Percentiles rank a stretch among this genome's conserved stretches.
Evolutionary conservation across 2,888 invertebrate genomes (phyloP).

Genomic region (Eudasyphora cyanicolor): DNA sequence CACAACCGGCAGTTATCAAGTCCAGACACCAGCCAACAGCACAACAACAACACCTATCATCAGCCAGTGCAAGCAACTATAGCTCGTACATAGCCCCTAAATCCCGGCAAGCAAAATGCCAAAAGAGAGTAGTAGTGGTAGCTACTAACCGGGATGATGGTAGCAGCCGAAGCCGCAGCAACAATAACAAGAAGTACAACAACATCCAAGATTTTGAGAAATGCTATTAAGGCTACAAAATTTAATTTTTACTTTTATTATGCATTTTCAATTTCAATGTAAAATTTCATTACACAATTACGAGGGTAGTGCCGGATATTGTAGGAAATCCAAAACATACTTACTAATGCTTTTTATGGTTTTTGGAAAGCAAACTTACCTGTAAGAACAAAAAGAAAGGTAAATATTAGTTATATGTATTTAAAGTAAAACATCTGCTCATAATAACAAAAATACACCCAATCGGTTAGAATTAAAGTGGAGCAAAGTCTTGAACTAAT

Average conservation of each 20-base stretch:
- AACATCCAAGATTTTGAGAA: neutral
- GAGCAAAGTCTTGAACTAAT: no score
- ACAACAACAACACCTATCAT: neutral
- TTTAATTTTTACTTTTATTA: constrained; percentile 19
- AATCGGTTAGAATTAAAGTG: no score
- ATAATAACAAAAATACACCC: no score
- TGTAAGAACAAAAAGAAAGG: no score
- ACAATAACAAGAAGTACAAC: neutral
- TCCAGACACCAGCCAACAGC: neutral
- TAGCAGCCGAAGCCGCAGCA: neutral
- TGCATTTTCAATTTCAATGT: constrained; percentile 12
- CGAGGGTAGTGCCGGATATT: no score
- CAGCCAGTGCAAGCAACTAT: neutral
- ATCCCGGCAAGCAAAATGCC: neutral
- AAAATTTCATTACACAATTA: neutral
- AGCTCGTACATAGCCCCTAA: no score
- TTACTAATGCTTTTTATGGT: no score
- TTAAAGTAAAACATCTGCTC: no score
- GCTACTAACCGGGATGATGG: neutral
- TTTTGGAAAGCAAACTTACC: no score
- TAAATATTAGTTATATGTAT: no score
- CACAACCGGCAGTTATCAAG: no score
- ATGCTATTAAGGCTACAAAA: constrained; percentile 14
- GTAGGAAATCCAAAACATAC: no score
- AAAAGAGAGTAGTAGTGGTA: neutral